A percentile compares a stretch with the other conserved stretches of the same genome.
Evolutionary conservation across 2,113 vertebrate species (phyloP).

Genomic region (Aegithalos caudatus): DNA sequence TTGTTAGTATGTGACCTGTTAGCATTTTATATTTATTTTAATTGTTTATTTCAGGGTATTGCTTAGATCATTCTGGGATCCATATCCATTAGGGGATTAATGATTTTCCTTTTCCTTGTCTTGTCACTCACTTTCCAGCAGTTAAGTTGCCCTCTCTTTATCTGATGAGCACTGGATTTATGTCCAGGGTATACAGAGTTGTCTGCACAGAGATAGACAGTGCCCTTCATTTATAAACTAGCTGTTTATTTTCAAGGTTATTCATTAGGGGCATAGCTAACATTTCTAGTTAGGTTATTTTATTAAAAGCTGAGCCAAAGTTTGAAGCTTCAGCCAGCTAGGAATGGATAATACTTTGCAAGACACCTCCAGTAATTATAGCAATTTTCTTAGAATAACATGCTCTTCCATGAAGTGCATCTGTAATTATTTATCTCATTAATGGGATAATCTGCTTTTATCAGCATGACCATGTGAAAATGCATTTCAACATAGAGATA

Average conservation of each 20-base stretch:
- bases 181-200: not conserved
- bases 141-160: not conserved
- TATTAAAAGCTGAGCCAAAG: not conserved
- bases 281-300: not conserved
- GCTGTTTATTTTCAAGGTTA: not conserved
- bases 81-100: not conserved
- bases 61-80: not conserved
- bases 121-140: not conserved
- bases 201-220: not conserved
- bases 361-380: constrained; percentile 5
- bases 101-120: not conserved
- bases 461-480: constrained; percentile 23
- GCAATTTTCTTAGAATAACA: constrained; percentile 20
- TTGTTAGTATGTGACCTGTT: not conserved
- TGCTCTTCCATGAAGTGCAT: not conserved
- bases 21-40: not conserved
- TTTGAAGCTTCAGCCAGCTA: not conserved
- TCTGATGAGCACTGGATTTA: not conserved
- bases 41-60: not conserved
- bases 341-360: not conserved
- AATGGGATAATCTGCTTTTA: constrained; percentile 34
- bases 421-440: constrained; percentile 45
- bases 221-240: not conserved
- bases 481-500: not conserved
- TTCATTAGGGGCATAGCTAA: not conserved